Evolutionary conservation across 2,113 vertebrate genomes (phyloP).

Genomic region (Tragulus kanchil): DNA sequence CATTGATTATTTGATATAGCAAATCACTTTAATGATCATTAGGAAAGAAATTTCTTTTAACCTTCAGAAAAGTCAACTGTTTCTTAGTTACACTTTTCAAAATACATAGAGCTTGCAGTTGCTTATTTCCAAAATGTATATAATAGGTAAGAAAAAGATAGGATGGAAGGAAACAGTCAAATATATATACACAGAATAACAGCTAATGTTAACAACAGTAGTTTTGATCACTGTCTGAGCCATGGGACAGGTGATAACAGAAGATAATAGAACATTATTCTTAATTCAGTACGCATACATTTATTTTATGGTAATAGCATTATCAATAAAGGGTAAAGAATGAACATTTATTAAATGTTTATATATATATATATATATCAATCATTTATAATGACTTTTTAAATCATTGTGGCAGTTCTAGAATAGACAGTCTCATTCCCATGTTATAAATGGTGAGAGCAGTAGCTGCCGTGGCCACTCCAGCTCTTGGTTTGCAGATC

Average conservation of each 20-base stretch:
- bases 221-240: not conserved
- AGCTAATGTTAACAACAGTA: not conserved
- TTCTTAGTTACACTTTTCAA: not conserved
- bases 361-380: not conserved
- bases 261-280: not conserved
- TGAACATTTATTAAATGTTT: not conserved
- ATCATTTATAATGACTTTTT: not conserved
- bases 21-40: not conserved
- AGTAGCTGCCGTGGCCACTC: not conserved
- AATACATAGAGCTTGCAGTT: not conserved
- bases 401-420: not conserved
- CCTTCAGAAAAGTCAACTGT: not conserved
- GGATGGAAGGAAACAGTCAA: not conserved
- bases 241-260: not conserved
- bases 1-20: constrained; percentile 21
- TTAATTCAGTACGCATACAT: not conserved
- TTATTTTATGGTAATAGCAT: not conserved
- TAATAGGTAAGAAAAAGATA: not conserved
- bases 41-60: not conserved
- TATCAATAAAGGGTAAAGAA: not conserved
- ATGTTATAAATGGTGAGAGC: not conserved
- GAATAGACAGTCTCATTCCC: not conserved
- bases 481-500: not conserved
- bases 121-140: not conserved
- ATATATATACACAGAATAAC: not conserved